Conservation (phyloP, 2,113 vertebrate species). For the Irena cyanogastra region DNA sequence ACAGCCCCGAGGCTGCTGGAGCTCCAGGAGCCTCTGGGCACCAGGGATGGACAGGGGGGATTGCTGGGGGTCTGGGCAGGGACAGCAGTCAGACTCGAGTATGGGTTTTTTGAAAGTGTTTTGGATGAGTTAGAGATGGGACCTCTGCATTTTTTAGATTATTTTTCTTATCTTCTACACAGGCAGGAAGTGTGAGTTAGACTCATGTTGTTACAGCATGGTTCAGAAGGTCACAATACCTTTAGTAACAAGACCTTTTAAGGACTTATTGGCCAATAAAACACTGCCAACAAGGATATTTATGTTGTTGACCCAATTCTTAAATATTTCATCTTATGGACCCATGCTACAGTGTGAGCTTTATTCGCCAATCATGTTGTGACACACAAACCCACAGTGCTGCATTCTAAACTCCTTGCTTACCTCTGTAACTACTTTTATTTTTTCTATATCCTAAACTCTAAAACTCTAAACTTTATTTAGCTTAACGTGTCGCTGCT, state of each 20-base stretch:
- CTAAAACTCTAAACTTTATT: not conserved
- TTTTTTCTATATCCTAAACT: not conserved
- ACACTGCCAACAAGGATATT: not conserved
- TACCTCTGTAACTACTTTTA: not conserved
- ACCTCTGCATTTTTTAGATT: not conserved
- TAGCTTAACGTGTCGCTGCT: not conserved
- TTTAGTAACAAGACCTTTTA: not conserved
- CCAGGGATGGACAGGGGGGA: not conserved
- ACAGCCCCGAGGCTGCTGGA: not conserved
- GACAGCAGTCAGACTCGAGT: not conserved
- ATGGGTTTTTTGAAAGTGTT: not conserved
- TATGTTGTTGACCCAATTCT: not conserved
- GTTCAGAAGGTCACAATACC: not conserved
- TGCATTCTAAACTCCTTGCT: not conserved
- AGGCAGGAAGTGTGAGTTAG: not conserved
- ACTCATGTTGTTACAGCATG: not conserved
- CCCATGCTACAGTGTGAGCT: accelerated
- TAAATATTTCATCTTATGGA: not conserved
- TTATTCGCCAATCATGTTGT: not conserved
- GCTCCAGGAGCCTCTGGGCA: not conserved
- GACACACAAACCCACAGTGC: not conserved
- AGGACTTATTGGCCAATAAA: not conserved
- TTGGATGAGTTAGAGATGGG: not conserved
- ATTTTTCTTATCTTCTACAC: not conserved
- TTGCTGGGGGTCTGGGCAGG: not conserved